These are phyloP conservation scores for Halocynthia roretzi DNA, from an alignment of 23 tunicate species.

Conservation along the genomic window DNA sequence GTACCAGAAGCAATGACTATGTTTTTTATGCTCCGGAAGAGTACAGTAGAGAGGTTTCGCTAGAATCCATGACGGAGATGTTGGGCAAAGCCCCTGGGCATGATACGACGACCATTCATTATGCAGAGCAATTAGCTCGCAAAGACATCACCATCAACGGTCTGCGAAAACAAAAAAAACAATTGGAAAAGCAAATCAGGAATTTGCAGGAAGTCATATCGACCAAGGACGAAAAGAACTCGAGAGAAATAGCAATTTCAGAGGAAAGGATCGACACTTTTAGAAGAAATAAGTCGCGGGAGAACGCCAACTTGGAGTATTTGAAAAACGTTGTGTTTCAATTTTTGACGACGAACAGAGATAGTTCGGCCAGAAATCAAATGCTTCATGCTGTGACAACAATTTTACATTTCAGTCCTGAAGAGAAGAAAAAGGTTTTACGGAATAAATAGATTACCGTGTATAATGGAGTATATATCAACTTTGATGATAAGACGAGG, in stretches of 20 bases:
- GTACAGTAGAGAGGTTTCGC: background rate
- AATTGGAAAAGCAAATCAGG: slow-evolving; percentile 67
- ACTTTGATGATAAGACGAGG: too few species aligned
- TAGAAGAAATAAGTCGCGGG: slow-evolving; percentile 53
- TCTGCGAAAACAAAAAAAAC: slow-evolving; percentile 66
- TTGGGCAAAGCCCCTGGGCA: background rate
- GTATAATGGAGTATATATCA: too few species aligned
- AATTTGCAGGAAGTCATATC: slow-evolving; percentile 62
- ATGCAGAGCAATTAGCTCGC: slow-evolving; percentile 88
- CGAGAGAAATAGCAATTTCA: slow-evolving; percentile 55
- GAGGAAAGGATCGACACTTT: slow-evolving; percentile 47
- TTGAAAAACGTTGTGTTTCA: slow-evolving; percentile 76
- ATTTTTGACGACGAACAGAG: slow-evolving; percentile 52
- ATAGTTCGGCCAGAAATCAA: slow-evolving; percentile 48
- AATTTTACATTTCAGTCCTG: slow-evolving; percentile 93
- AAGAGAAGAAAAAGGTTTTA: slow-evolving; percentile 42
- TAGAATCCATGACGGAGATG: slow-evolving; percentile 9
- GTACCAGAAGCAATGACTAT: slow-evolving; percentile 10
- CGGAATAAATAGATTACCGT: too few species aligned
- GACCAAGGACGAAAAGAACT: slow-evolving; percentile 74
- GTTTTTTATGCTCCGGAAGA: slow-evolving; percentile 2
- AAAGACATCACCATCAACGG: slow-evolving; percentile 77
- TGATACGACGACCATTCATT: slow-evolving; percentile 63
- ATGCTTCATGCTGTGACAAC: slow-evolving; percentile 81
- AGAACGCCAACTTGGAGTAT: slow-evolving; percentile 85